Conservation (phyloP, 2,797 vertebrate genomes). For the Myoxocephalus aenaeus region DNA sequence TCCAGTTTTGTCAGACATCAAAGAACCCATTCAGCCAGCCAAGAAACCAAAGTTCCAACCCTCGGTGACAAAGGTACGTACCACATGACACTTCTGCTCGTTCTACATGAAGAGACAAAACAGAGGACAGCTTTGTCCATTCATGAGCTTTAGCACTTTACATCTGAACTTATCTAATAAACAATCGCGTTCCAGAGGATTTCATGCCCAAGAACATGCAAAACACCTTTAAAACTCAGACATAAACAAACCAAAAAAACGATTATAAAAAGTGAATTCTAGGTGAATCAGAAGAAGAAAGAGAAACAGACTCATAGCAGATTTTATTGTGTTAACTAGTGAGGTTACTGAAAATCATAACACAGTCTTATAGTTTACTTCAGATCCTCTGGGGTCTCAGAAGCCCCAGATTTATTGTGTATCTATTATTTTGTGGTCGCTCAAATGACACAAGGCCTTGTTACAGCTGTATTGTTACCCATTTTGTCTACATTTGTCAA, state of each 20-base stretch:
- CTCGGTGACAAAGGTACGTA: slow-evolving; percentile 88
- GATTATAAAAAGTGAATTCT: slow-evolving; percentile 29
- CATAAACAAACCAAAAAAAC: neutral
- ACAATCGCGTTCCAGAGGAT: slow-evolving; percentile 13
- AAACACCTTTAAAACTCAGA: slow-evolving; percentile 55
- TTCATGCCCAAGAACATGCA: slow-evolving; percentile 29
- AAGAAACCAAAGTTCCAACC: slow-evolving; percentile 93
- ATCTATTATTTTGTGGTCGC: neutral
- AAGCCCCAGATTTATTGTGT: slow-evolving; percentile 4
- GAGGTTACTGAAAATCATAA: slow-evolving; percentile 47
- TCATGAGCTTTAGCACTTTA: slow-evolving; percentile 36
- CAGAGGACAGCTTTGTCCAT: too few relatives aligned
- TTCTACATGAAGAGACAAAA: slow-evolving; percentile 23
- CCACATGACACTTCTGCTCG: neutral
- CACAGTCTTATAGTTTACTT: neutral
- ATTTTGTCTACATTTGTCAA: neutral
- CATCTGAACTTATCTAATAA: slow-evolving; percentile 58
- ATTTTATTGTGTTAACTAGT: slow-evolving; percentile 45
- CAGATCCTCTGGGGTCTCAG: neutral
- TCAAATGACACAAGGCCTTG: neutral
- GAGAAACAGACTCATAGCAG: slow-evolving; percentile 57
- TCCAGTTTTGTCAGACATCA: slow-evolving; percentile 94
- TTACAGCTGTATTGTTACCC: neutral
- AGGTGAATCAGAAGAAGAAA: slow-evolving; percentile 34
- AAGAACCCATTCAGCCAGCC: slow-evolving; percentile 88